Percentiles rank a stretch among this genome's conserved stretches.
Evolutionary conservation across 2,888 invertebrate species (phyloP).

Genomic region (Trissolcus brochymenae): DNA sequence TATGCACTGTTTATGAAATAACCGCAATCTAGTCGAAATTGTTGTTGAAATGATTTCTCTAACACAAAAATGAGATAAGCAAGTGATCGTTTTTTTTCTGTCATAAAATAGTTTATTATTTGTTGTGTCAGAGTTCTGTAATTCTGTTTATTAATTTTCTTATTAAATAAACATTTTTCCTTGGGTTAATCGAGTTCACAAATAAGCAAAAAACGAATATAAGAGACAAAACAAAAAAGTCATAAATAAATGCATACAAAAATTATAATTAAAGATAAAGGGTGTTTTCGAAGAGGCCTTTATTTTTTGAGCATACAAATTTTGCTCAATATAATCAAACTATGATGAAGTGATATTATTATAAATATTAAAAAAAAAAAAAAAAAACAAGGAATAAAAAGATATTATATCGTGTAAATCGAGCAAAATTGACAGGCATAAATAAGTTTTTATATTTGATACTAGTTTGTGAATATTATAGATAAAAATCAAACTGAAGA

Average conservation of each 20-base stretch:
- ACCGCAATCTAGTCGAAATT: conserved; percentile 71
- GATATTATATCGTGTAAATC: conserved; percentile 70
- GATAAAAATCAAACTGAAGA: conserved; percentile 55
- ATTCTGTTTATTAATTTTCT: neutral
- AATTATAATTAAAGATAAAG: conserved; percentile 54
- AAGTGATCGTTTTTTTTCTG: conserved; percentile 35
- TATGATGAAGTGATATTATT: conserved; percentile 68
- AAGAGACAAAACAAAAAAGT: conserved; percentile 23
- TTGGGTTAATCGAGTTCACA: conserved; percentile 3
- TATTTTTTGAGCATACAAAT: conserved; percentile 66
- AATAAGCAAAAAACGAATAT: conserved; percentile 36
- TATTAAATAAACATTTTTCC: conserved; percentile 10
- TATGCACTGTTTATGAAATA: conserved; percentile 53
- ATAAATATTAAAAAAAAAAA: conserved; percentile 63
- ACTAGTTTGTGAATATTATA: conserved; percentile 69
- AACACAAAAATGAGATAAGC: conserved; percentile 47
- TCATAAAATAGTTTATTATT: conserved; percentile 39
- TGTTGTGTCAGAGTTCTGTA: conserved; percentile 16
- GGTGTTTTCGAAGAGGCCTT: conserved; percentile 67
- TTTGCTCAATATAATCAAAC: conserved; percentile 72
- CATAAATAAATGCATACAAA: conserved; percentile 30
- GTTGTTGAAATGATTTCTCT: conserved; percentile 62
- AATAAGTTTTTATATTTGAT: conserved; percentile 75
- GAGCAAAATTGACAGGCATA: conserved; percentile 72
- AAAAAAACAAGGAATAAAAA: conserved; percentile 39